Percentiles rank a stretch among this genome's conserved stretches.
Conservation (phyloP, 2,888 invertebrate species). For the Agrypnus murinus region DNA sequence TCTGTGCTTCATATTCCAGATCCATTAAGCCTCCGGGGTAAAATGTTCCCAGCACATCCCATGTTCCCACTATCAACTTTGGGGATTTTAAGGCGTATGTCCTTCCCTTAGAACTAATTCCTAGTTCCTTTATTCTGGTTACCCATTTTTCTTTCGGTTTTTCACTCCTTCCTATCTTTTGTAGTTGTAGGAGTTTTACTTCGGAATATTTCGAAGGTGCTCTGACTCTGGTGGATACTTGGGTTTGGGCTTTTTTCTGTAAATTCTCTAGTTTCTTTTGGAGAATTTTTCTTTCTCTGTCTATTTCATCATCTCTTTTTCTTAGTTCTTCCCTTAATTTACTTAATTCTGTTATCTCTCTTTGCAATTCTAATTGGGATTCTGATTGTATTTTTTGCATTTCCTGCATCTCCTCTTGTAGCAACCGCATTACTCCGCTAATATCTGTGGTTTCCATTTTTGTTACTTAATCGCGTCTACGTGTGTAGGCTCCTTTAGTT, state of each 20-base stretch:
- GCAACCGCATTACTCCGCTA: constrained; percentile 1
- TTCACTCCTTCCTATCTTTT: background rate
- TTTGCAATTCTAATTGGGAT: constrained; percentile 1
- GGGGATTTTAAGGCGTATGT: background rate
- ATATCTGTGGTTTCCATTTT: constrained; percentile 5
- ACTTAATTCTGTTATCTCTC: background rate
- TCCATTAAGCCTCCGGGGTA: constrained; percentile 2
- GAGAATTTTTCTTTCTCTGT: background rate
- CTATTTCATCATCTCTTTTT: constrained; percentile 1
- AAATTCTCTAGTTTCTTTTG: background rate
- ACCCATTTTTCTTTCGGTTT: background rate
- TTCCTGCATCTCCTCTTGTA: too few relatives aligned
- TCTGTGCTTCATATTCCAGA: constrained; percentile 13
- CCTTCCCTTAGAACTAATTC: background rate
- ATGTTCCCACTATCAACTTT: too few relatives aligned
- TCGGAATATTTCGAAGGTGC: background rate
- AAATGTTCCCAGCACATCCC: too few relatives aligned
- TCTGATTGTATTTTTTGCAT: constrained; percentile 8
- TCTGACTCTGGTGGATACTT: background rate
- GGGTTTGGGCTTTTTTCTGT: background rate
- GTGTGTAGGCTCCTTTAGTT: too few relatives aligned
- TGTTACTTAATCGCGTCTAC: constrained; percentile 2
- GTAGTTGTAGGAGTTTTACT: constrained; percentile 4
- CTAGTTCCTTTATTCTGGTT: background rate
- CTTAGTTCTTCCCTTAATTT: background rate